Conservation (phyloP, 2,888 invertebrate genomes). For the Rotaria socialis region DNA sequence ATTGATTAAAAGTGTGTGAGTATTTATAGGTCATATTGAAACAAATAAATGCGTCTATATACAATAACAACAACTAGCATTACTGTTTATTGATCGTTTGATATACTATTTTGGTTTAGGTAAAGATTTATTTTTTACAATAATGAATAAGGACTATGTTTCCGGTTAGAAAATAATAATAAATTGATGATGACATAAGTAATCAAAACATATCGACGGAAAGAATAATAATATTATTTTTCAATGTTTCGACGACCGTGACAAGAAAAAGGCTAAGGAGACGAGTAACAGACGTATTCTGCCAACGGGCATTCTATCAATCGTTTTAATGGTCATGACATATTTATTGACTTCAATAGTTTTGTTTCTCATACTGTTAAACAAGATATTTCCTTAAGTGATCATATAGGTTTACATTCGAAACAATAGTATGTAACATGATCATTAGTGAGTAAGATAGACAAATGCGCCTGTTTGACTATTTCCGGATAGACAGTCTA, state of each 20-base stretch:
- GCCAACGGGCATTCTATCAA: neutral
- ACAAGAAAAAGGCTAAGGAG: neutral
- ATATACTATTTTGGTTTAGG: neutral
- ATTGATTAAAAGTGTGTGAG: slow-evolving; percentile 8
- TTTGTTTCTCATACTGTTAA: neutral
- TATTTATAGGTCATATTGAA: neutral
- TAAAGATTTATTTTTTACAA: neutral
- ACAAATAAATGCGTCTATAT: neutral
- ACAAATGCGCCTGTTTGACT: neutral
- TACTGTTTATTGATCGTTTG: neutral
- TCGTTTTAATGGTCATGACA: neutral
- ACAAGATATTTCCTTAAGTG: neutral
- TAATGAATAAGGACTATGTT: neutral
- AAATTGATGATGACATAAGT: too few relatives aligned
- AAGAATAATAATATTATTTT: neutral
- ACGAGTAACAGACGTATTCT: neutral
- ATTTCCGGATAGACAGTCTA: neutral
- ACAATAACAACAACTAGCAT: neutral
- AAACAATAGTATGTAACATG: neutral
- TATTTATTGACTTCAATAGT: neutral
- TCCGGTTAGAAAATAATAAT: neutral
- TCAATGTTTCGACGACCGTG: neutral
- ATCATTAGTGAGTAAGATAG: neutral
- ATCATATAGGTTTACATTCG: neutral
- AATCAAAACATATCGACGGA: too few relatives aligned